phyloP scores from a whole-genome alignment of 2,113 vertebrate genomes.

The Rhizomys pruinosus region DNA sequence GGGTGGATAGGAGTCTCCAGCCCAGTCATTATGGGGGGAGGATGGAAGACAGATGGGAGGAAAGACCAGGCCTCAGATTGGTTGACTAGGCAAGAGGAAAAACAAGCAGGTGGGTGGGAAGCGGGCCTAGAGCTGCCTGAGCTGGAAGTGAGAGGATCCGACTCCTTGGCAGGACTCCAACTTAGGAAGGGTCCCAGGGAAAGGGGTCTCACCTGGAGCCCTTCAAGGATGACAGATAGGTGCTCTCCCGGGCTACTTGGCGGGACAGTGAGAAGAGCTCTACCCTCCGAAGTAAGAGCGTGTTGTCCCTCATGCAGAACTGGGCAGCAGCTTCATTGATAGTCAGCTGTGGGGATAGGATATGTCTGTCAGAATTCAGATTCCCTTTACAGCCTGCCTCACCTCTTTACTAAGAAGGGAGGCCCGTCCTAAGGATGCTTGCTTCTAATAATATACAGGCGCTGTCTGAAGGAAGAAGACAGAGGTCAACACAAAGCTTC shows the following conservation, averaged over 20 bases:
- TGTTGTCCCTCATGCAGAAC: constrained; percentile 97
- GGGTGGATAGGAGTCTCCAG: neutral
- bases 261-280: constrained; percentile 96
- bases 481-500: constrained; percentile 18
- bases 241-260: constrained; percentile 96
- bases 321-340: constrained; percentile 98
- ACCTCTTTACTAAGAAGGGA: neutral
- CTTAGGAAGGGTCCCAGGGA: neutral
- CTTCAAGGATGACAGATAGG: constrained; percentile 95
- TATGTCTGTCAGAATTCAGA: accelerated
- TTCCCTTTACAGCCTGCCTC: neutral
- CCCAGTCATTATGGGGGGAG: neutral
- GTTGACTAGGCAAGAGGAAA: neutral
- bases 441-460: neutral
- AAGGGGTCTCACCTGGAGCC: constrained; percentile 90
- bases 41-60: neutral
- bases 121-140: neutral
- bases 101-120: neutral
- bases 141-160: neutral
- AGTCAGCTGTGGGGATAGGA: constrained; percentile 89
- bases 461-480: neutral
- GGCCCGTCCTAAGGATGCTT: neutral
- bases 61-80: neutral
- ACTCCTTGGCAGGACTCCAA: neutral
- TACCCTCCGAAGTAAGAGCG: constrained; percentile 93